Evolutionary conservation across 1,140 invertebrate genomes (phyloP).

Genomic region (Neodiprion pinetum): DNA sequence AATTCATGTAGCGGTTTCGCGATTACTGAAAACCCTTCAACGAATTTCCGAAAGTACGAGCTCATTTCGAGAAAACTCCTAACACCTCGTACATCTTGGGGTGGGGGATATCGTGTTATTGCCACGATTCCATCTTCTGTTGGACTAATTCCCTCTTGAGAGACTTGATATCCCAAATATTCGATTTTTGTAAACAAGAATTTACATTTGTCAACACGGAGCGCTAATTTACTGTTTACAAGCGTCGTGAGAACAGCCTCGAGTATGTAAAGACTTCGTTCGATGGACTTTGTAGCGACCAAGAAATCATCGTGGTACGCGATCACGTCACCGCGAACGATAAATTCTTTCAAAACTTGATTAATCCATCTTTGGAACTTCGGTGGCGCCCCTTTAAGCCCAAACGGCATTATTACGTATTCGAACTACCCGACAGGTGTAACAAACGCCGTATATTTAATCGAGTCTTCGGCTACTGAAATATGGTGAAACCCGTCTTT

Average conservation of each 20-base stretch:
- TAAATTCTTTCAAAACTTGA: conserved; percentile 2
- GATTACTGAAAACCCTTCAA: conserved; percentile 25
- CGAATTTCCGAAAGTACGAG: conserved; percentile 24
- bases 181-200: conserved; percentile 23
- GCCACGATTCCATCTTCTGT: conserved; percentile 10
- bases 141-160: conserved; percentile 18
- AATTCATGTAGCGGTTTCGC: conserved; percentile 34
- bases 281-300: conserved; percentile 12
- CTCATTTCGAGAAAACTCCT: conserved; percentile 24
- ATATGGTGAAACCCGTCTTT: conserved; percentile 40
- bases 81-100: conserved; percentile 32
- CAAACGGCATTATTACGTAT: conserved; percentile 22
- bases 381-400: background rate
- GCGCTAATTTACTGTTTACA: conserved; percentile 23
- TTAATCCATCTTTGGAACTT: conserved; percentile 16
- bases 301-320: conserved; percentile 33
- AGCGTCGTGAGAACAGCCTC: conserved; percentile 20
- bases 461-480: conserved; percentile 30
- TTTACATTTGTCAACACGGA: conserved; percentile 30
- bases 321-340: conserved; percentile 11
- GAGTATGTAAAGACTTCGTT: conserved; percentile 23
- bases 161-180: conserved; percentile 27
- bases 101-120: conserved; percentile 21
- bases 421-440: conserved; percentile 22
- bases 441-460: conserved; percentile 26